A percentile compares a stretch with the other conserved stretches of the same genome.
Conservation (phyloP, 2,113 vertebrate species). For the Lepisosteus osseus region DNA sequence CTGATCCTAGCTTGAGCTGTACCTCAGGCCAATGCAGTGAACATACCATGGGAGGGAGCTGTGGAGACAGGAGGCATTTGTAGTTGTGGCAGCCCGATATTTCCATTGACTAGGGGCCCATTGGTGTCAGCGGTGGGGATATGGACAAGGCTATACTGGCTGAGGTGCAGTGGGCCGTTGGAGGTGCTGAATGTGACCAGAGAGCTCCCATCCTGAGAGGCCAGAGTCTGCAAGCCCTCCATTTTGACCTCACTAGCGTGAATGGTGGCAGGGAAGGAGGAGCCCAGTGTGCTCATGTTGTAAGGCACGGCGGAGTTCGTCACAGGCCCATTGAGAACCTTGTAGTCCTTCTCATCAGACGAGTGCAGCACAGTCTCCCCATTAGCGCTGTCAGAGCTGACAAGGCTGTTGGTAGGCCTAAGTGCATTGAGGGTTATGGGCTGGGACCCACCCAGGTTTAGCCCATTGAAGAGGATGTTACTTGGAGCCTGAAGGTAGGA, state of each 20-base stretch:
- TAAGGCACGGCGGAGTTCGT: conserved; percentile 71
- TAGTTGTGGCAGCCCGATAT: conserved; percentile 84
- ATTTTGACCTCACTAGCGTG: conserved; percentile 83
- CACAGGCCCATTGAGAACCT: conserved; percentile 69
- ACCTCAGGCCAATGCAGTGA: conserved; percentile 6
- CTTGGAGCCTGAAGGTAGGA: conserved; percentile 91
- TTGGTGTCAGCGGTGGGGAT: conserved; percentile 81
- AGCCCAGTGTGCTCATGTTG: conserved; percentile 55
- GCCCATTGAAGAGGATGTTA: conserved; percentile 91
- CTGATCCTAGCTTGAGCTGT: not conserved
- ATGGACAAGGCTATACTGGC: conserved; percentile 90
- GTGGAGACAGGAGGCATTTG: conserved; percentile 86
- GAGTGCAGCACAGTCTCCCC: conserved; percentile 76
- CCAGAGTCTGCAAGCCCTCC: conserved; percentile 77
- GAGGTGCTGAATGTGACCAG: conserved; percentile 85
- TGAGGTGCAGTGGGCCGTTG: conserved; percentile 80
- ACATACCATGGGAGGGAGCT: conserved; percentile 79
- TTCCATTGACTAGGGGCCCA: conserved; percentile 77
- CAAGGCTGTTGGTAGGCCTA: conserved; percentile 74
- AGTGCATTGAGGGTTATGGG: conserved; percentile 80
- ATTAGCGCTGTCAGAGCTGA: conserved; percentile 65
- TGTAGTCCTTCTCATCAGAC: conserved; percentile 79
- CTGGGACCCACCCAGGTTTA: conserved; percentile 82
- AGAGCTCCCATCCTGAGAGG: conserved; percentile 80
- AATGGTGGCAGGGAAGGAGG: conserved; percentile 76